Evolutionary conservation across 1,140 invertebrate species (phyloP), one percentile per base, ranked within the genome.

Genomic region (Parasteatoda tepidariorum): DNA sequence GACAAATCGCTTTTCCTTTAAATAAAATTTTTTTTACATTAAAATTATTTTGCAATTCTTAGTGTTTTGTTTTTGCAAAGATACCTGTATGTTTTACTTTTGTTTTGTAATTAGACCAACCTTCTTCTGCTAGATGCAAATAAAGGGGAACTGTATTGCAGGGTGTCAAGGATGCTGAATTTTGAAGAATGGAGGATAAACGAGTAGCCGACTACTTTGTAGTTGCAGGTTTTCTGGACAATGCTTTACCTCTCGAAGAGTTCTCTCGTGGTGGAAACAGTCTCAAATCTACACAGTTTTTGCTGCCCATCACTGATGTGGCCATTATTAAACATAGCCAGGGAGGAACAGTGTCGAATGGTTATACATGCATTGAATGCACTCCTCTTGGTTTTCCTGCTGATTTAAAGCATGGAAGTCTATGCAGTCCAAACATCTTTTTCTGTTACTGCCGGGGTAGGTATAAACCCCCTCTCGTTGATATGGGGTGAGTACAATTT

Each of bases 391-490:
- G 95, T 2, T 90, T 96, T 82, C 92, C 92, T 13, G 98, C 98
- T 0, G 96, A 99, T 90, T 91, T 99, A 38, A 99, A 99, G 89
- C 96, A 98, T 93, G 98, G 98, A 24, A 98, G 96, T 86, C 91
- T 99, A 85, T 92, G 97, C 59, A 95, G 96, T 75, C 94, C 94
- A 26, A 95, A 97, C 89, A 96, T 98, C 89, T 99, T 93, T 90
- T 91, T 99, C 28, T 99, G 97, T 89, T 97, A 94, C 88, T 91
- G 93, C 86, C 91, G 98, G 84, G 97, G 98, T 26, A 92, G 95
- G 85, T 96, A 99, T 88, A 97, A 97, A 89, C 96, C 98, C 31
- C 97, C 98, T 22, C 92, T 99, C 73, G 96, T 99, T 59, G 98
- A 99, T 91, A 96, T 99, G 88, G 98, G 94, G 97, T 97, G 91